Percentiles rank a stretch among this genome's conserved stretches.
Evolutionary conservation across 2,888 invertebrate genomes (phyloP).

Genomic region (Ormyrus rosae): DNA sequence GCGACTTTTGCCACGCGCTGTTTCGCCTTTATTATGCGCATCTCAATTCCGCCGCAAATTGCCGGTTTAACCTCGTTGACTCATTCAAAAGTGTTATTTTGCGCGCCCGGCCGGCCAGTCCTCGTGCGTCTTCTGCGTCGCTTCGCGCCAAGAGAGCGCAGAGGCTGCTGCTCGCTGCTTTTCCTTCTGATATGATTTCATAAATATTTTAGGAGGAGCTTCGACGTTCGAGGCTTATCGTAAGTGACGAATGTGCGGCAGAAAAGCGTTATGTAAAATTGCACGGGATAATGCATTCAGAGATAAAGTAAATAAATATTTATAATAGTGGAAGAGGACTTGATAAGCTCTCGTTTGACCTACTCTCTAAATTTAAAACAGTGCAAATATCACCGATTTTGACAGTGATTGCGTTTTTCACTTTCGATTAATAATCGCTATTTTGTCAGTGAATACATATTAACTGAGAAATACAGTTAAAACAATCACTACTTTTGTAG

Average conservation of each 20-base stretch:
- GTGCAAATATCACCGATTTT: no score
- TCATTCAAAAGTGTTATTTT: constrained; percentile 46
- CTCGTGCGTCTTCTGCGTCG: background rate
- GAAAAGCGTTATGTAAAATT: background rate
- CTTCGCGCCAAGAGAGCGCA: background rate
- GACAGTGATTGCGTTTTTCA: no score
- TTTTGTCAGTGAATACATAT: no score
- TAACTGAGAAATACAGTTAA: no score
- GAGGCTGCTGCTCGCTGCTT: background rate
- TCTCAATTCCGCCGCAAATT: constrained; percentile 54
- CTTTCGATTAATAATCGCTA: no score
- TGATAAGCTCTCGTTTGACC: no score
- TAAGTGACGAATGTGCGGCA: background rate
- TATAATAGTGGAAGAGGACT: no score
- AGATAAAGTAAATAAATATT: background rate
- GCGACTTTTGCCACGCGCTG: constrained; percentile 44
- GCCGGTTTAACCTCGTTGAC: constrained; percentile 56
- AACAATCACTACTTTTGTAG: no score
- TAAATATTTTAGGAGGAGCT: constrained; percentile 7
- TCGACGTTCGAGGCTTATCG: background rate
- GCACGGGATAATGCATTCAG: constrained; percentile 11
- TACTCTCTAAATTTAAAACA: no score
- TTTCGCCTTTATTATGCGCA: constrained; percentile 56
- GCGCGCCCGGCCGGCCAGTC: background rate
- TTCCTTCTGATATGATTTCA: constrained; percentile 6